A percentile compares a stretch with the other conserved stretches of the same genome.
Evolutionary conservation across 1,140 invertebrate genomes (phyloP).

Genomic region (Odontomachus brunneus): DNA sequence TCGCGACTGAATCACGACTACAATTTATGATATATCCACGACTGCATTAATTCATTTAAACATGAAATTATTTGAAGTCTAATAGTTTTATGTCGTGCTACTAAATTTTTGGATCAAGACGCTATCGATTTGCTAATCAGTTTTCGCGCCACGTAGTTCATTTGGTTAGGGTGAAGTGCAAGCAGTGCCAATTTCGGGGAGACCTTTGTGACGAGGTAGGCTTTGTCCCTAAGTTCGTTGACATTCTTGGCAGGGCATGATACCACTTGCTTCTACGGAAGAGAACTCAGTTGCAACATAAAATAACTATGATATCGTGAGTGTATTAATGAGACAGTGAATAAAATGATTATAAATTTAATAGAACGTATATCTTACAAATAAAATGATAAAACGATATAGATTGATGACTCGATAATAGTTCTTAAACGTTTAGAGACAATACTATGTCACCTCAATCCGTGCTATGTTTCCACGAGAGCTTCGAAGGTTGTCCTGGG

Average conservation of each 20-base stretch:
- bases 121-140: background rate
- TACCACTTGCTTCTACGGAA: conserved; percentile 1
- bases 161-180: conserved; percentile 2
- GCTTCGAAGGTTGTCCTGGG: too few relatives aligned
- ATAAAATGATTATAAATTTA: too few relatives aligned
- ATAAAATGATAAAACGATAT: too few relatives aligned
- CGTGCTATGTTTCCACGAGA: too few relatives aligned
- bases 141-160: background rate
- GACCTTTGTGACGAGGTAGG: background rate
- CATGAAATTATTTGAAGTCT: background rate
- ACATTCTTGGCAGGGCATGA: conserved; percentile 4
- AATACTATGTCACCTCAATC: too few relatives aligned
- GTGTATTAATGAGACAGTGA: too few relatives aligned
- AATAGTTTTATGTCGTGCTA: background rate
- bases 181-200: background rate
- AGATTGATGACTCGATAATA: too few relatives aligned
- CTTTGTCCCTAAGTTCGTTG: conserved; percentile 13
- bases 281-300: conserved; percentile 13
- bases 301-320: too few relatives aligned
- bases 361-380: too few relatives aligned
- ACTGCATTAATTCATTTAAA: background rate
- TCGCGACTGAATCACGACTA: background rate
- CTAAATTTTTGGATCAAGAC: background rate
- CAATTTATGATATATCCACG: background rate
- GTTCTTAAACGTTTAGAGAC: too few relatives aligned